Percentiles rank a stretch among this genome's conserved stretches.
Evolutionary conservation across 2,113 vertebrate species (phyloP).

Genomic region (Phyllostomus discolor): DNA sequence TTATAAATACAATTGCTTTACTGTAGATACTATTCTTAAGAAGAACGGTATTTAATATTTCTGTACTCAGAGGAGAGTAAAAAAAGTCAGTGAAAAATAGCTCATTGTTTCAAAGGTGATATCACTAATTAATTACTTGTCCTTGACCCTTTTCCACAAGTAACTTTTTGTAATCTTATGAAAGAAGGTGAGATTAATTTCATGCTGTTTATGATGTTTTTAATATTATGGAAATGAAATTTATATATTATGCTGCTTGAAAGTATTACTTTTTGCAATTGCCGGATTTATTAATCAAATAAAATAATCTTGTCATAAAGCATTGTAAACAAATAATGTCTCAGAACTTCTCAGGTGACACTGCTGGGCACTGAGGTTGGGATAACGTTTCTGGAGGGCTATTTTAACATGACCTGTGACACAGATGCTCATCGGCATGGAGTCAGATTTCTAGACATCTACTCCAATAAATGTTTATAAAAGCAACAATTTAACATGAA

Average conservation of each 20-base stretch:
- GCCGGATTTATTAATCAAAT: background rate
- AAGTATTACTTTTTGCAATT: background rate
- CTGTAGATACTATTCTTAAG: background rate
- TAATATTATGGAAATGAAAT: background rate
- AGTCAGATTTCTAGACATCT: background rate
- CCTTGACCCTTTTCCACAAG: background rate
- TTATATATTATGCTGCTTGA: background rate
- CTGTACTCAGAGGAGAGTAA: background rate
- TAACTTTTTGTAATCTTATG: background rate
- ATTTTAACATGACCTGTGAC: background rate
- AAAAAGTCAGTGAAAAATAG: background rate
- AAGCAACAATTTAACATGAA: background rate
- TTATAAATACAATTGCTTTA: background rate
- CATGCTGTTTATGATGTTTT: background rate
- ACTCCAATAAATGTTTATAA: background rate
- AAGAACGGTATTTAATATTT: background rate
- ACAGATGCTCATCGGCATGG: background rate
- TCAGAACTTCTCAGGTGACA: background rate
- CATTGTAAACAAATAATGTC: background rate
- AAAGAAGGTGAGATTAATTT: background rate
- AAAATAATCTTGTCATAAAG: background rate
- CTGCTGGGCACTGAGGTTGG: fast-evolving
- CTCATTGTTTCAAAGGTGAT: background rate
- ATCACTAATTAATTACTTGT: background rate
- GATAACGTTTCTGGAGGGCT: background rate